These are phyloP conservation scores for Telmatherina bonti DNA, from an alignment of 2,797 vertebrate genomes.

Conservation along the genomic window DNA sequence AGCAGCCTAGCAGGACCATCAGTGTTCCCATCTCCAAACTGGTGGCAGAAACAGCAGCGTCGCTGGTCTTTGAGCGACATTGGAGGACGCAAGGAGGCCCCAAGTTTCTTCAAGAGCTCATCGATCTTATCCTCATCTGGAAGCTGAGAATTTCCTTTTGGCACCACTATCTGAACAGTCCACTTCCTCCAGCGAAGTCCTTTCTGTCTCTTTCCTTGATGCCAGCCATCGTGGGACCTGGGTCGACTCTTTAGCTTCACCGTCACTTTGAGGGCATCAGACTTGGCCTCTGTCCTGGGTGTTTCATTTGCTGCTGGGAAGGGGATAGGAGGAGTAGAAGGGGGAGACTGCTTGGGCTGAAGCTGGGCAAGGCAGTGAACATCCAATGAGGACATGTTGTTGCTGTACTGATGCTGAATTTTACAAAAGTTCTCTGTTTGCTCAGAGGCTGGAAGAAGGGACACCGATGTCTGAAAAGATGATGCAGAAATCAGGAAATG, in stretches of 20 bases:
- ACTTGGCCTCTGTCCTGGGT: slow-evolving; percentile 86
- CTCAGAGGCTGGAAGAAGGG: slow-evolving; percentile 81
- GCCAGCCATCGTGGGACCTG: slow-evolving; percentile 85
- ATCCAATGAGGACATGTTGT: slow-evolving; percentile 94
- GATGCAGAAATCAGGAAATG: not conserved
- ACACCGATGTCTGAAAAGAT: slow-evolving; percentile 81
- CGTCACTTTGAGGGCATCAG: slow-evolving; percentile 92
- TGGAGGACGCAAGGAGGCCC: slow-evolving; percentile 91
- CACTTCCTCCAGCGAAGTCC: slow-evolving; percentile 97
- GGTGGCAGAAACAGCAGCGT: slow-evolving; percentile 97
- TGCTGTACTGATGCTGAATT: slow-evolving; percentile 93
- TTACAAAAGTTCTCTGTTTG: slow-evolving; percentile 86
- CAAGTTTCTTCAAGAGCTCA: slow-evolving; percentile 90
- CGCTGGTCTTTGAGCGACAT: slow-evolving; percentile 88
- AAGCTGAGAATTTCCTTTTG: slow-evolving; percentile 88
- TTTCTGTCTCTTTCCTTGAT: slow-evolving; percentile 91
- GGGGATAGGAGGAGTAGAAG: slow-evolving; percentile 86
- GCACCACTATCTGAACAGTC: slow-evolving; percentile 92
- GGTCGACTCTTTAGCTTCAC: slow-evolving; percentile 93
- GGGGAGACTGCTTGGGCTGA: slow-evolving; percentile 89
- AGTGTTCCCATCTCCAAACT: slow-evolving; percentile 94
- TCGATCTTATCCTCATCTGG: slow-evolving; percentile 94
- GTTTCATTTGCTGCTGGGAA: slow-evolving; percentile 79
- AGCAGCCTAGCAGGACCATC: slow-evolving; percentile 96
- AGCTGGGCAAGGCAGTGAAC: slow-evolving; percentile 95